Conservation (phyloP, 2,113 vertebrate genomes). For the Lanius ludovicianus region DNA sequence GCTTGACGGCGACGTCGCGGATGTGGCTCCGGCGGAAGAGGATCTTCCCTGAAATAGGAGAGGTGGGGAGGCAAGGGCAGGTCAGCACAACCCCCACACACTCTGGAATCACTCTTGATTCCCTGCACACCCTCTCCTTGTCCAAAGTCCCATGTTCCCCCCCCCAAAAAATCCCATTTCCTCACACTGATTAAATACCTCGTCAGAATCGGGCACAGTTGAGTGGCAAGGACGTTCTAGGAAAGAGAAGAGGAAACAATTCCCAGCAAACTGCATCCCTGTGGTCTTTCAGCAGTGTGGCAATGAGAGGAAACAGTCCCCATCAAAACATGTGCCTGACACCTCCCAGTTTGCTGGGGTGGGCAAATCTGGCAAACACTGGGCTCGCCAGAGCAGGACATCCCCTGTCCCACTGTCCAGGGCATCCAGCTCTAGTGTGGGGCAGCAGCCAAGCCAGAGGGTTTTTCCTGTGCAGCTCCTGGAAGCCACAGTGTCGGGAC, state of each 20-base stretch:
- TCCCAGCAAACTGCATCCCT: neutral
- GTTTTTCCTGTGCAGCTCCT: neutral
- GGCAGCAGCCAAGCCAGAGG: neutral
- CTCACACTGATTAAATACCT: neutral
- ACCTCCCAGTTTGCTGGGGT: neutral
- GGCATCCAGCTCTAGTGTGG: neutral
- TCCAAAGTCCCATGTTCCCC: neutral
- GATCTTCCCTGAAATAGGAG: constrained; percentile 88
- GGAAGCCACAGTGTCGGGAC: neutral
- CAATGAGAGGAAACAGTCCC: neutral
- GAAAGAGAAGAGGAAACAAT: neutral
- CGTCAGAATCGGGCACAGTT: neutral
- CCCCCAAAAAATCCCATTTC: neutral
- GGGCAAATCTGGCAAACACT: neutral
- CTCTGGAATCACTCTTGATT: neutral
- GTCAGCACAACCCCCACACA: neutral
- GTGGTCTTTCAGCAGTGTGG: neutral
- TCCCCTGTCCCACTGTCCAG: neutral
- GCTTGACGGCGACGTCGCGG: constrained; percentile 94
- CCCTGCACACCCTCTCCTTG: too few relatives aligned
- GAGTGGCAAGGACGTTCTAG: fast-evolving
- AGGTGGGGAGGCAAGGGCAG: neutral
- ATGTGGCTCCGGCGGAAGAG: constrained; percentile 96
- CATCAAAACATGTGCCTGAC: neutral
- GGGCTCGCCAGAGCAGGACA: fast-evolving